A percentile compares a stretch with the other conserved stretches of the same genome.
Conservation (phyloP, 2,888 invertebrate species). For the Drosophila lutescens region DNA sequence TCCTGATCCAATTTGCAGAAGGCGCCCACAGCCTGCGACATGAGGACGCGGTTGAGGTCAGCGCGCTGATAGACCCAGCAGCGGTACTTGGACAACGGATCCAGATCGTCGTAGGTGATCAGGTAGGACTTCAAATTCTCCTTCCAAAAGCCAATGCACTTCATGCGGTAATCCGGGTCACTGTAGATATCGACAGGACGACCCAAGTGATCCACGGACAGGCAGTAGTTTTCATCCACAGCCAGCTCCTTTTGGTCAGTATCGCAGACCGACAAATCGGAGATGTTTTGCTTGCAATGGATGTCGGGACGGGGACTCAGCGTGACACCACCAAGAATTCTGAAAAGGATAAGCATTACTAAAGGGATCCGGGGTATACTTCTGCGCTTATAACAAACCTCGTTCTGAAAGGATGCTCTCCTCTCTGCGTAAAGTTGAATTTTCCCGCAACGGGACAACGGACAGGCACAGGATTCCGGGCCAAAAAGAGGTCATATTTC, state of each 20-base stretch:
- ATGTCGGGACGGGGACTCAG: conserved; percentile 96
- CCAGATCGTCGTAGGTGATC: conserved; percentile 97
- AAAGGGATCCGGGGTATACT: background rate
- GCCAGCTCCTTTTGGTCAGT: conserved; percentile 96
- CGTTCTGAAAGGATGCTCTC: conserved; percentile 95
- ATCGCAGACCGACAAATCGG: conserved; percentile 98
- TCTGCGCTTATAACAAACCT: conserved; percentile 77
- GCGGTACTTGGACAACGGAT: conserved; percentile 97
- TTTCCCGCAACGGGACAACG: conserved; percentile 98
- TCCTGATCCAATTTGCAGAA: conserved; percentile 95
- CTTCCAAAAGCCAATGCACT: conserved; percentile 99
- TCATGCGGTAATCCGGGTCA: conserved; percentile 98
- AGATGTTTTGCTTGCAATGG: conserved; percentile 96
- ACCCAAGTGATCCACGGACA: conserved; percentile 97
- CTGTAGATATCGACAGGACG: conserved; percentile 97
- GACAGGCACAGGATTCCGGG: conserved; percentile 95
- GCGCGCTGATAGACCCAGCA: conserved; percentile 99
- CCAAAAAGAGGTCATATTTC: conserved; percentile 93
- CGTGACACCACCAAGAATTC: conserved; percentile 98
- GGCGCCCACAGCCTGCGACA: conserved; percentile 95
- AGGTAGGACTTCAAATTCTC: conserved; percentile 98
- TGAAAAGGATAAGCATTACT: conserved; percentile 42
- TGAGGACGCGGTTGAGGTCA: conserved; percentile 93
- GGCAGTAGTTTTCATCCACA: conserved; percentile 97
- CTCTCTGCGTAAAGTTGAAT: conserved; percentile 95